Conservation (phyloP, 2,888 invertebrate species). For the Piscicola geometra region DNA sequence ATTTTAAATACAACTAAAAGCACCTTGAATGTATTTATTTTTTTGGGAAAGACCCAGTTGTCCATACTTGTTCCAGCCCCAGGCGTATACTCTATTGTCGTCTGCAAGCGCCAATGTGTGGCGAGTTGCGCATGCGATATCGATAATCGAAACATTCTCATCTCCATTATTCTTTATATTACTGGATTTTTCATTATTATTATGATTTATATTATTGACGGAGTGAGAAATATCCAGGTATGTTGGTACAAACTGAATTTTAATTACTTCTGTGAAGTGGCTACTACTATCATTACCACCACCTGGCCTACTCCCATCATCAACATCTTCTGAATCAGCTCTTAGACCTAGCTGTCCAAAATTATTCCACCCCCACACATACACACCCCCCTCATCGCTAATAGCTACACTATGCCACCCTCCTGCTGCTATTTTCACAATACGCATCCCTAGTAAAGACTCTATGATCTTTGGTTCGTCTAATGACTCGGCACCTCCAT, state of each 20-base stretch:
- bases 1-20: too few relatives aligned
- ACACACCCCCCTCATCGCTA: slow-evolving; percentile 62
- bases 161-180: too few relatives aligned
- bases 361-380: slow-evolving; percentile 87
- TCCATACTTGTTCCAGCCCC: slow-evolving; percentile 77
- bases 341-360: slow-evolving; percentile 74
- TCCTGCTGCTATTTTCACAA: slow-evolving; percentile 69
- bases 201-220: neutral
- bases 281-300: neutral
- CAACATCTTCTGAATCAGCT: slow-evolving; percentile 36
- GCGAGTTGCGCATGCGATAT: slow-evolving; percentile 28
- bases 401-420: slow-evolving; percentile 82
- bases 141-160: neutral
- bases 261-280: neutral
- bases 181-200: neutral
- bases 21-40: neutral
- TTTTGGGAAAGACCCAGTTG: slow-evolving; percentile 63
- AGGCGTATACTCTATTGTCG: slow-evolving; percentile 67
- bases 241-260: slow-evolving; percentile 18
- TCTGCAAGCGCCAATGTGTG: slow-evolving; percentile 55
- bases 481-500: slow-evolving; percentile 66
- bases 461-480: slow-evolving; percentile 67
- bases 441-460: slow-evolving; percentile 70
- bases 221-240: neutral
- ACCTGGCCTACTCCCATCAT: too few relatives aligned